Conservation (phyloP, 1,140 invertebrate genomes). For the Catajapyx aquilonaris region DNA sequence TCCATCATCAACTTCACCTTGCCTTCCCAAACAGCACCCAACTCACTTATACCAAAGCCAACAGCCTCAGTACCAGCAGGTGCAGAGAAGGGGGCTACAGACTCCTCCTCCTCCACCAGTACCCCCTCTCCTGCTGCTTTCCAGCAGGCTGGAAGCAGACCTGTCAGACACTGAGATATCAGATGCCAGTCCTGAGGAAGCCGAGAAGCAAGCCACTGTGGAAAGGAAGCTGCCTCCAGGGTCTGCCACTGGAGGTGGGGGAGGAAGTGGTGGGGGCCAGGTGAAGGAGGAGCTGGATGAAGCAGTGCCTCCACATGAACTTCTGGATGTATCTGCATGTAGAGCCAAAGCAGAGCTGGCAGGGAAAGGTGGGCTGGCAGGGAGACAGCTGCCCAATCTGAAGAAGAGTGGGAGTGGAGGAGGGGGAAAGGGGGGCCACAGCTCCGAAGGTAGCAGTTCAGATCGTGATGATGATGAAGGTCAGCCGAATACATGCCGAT, state of each 20-base stretch:
- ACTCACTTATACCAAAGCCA: too few species aligned
- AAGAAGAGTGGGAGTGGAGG: slow-evolving; percentile 16
- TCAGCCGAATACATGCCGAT: too few species aligned
- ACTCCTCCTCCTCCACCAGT: slow-evolving; percentile 1
- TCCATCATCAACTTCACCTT: too few species aligned
- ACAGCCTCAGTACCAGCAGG: neutral
- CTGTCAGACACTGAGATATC: slow-evolving; percentile 49
- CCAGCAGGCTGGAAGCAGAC: slow-evolving; percentile 33
- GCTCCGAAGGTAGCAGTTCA: slow-evolving; percentile 42
- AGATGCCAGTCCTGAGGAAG: slow-evolving; percentile 43
- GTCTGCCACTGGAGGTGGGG: neutral
- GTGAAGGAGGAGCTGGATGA: slow-evolving; percentile 63
- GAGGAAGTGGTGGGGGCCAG: slow-evolving; percentile 12
- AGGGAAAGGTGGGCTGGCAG: slow-evolving; percentile 33
- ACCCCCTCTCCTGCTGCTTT: slow-evolving; percentile 21
- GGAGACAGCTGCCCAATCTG: slow-evolving; percentile 27
- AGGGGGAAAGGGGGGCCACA: slow-evolving; percentile 31
- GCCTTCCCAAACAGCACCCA: too few species aligned
- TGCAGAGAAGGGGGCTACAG: neutral
- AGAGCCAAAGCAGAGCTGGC: slow-evolving; percentile 76
- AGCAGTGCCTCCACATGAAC: slow-evolving; percentile 58
- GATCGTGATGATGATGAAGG: slow-evolving; percentile 37
- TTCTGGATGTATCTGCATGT: slow-evolving; percentile 67
- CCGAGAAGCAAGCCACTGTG: slow-evolving; percentile 50
- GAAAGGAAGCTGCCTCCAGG: slow-evolving; percentile 31